These are phyloP conservation scores for Pipistrellus pygmaeus DNA, from an alignment of 2,797 vertebrate species.

Conservation along the genomic window DNA sequence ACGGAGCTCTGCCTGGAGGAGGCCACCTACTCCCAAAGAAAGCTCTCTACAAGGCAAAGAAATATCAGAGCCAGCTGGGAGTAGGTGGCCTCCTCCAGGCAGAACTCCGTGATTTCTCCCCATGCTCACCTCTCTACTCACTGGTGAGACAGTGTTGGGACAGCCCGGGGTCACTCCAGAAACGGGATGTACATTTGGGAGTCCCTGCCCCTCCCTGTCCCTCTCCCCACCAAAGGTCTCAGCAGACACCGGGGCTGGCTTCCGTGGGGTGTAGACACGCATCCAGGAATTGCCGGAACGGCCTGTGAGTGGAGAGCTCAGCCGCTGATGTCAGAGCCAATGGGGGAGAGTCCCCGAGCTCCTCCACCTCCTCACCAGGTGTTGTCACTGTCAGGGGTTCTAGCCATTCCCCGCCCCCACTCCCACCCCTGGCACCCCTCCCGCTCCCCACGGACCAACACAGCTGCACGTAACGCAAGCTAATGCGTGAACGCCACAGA, in stretches of 20 bases:
- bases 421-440: accelerated
- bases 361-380: neutral
- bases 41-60: no score
- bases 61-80: neutral
- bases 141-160: neutral
- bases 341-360: no score
- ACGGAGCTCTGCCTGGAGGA: no score
- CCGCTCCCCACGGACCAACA: no score
- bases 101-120: neutral
- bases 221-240: neutral
- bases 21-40: neutral
- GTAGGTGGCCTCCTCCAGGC: neutral
- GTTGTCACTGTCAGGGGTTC: neutral
- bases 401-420: neutral
- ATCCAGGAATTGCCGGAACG: accelerated
- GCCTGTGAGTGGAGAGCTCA: neutral
- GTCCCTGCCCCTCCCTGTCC: no score
- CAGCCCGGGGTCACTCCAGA: neutral
- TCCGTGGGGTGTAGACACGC: accelerated
- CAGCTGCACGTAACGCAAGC: neutral
- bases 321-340: neutral
- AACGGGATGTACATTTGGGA: neutral
- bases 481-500: neutral
- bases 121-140: neutral
- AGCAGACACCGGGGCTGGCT: accelerated